Conservation (phyloP, 2,113 vertebrate species). For the Paralichthys olivaceus region DNA sequence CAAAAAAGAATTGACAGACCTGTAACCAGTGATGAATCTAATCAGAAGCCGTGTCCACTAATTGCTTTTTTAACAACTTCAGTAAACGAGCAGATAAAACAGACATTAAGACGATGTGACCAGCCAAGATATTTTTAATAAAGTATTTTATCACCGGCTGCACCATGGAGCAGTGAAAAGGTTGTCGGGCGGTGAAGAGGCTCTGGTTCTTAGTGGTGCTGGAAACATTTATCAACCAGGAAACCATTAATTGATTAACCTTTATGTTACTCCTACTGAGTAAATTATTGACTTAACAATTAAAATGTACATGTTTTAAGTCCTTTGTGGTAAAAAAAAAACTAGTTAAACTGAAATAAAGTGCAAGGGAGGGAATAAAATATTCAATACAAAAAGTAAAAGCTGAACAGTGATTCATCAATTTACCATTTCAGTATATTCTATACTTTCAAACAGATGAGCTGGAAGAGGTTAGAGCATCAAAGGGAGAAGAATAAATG, state of each 20-base stretch:
- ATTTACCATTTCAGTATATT: no score
- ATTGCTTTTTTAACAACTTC: background rate
- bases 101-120: background rate
- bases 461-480: conserved; percentile 49
- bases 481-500: conserved; percentile 46
- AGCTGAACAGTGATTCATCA: no score
- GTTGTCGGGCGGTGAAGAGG: no score
- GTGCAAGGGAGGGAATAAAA: background rate
- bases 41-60: background rate
- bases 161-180: background rate
- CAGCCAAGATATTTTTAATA: background rate
- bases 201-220: background rate
- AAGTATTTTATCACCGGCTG: background rate
- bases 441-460: no score
- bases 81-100: background rate
- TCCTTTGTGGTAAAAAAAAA: no score
- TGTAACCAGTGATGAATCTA: background rate
- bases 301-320: background rate
- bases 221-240: background rate
- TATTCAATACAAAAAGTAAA: no score
- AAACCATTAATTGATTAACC: background rate
- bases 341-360: no score
- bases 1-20: background rate
- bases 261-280: background rate
- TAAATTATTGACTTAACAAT: background rate